Base-by-base conservation (phyloP, 2,797 vertebrate genomes). In the Perodicticus potto region DNA sequence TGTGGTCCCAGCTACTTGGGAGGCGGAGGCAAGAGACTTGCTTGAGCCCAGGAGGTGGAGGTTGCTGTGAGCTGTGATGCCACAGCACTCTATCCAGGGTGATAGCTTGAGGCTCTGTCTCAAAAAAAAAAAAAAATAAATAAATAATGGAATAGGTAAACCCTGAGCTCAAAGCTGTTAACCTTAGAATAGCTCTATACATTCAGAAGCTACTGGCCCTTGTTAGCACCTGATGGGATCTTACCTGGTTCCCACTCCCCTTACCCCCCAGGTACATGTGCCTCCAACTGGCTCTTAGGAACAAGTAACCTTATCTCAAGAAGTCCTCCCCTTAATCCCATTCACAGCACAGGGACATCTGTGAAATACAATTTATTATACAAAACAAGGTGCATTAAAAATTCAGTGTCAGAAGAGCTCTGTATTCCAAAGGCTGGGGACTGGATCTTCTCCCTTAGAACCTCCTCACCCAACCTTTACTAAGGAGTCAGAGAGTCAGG, bases 351-450 rank as follows among this genome's bases (percentile, higher is more conserved):
- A 89, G 32, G 9, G 27, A 87, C 57, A 91, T 93, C 67, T 93
- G 94, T 97, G 95, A 97, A 96, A 97, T 49, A 95, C 53, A 89
- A 49, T 98, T 98, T 98, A 98, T 97, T 97, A 90, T 96, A 97
- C 55, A 97, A 98, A 97, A 98, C 72, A 95, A 96, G 89, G 90
- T 97, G 82, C 95, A 93, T 95, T 89, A 83, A 96, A 97, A 97
- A 93, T 81, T 96, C 89, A 92, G 92, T 97, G 89, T 97, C 90
- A 86, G 70, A 95, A 92, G 20, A 93, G 43, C n/a, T 96, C 81
- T 86, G 37, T 86, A 81, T 86, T 91, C 77, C 53, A 73, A 89
- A 45, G 91, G 78, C 37, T 93, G 49, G 73, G 55, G 55, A 88
- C 59, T 63, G 34, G 43, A 72, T 27, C 86, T 59, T 86, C 40